Conservation (phyloP, 1,140 invertebrate genomes). For the Drosophila santomea region DNA sequence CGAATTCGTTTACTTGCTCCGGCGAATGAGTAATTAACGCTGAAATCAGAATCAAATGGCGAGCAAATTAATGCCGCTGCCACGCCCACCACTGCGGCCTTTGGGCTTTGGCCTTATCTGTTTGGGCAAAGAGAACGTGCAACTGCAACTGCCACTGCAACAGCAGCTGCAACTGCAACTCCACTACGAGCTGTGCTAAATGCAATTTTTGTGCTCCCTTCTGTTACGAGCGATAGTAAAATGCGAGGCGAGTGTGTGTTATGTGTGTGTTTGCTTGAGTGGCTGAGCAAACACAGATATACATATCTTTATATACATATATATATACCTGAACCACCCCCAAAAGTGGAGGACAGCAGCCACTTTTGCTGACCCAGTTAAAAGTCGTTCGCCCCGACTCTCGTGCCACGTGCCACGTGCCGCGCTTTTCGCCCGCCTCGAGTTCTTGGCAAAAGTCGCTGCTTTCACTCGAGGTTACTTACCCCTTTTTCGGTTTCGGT, state of each 20-base stretch:
- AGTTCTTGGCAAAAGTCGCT: slow-evolving; percentile 47
- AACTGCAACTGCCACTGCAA: slow-evolving; percentile 38
- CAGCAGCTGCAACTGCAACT: slow-evolving; percentile 39
- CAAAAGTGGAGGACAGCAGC: slow-evolving; percentile 19
- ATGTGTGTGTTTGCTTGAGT: slow-evolving; percentile 30
- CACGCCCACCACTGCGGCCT: slow-evolving; percentile 47
- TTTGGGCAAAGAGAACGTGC: slow-evolving; percentile 34
- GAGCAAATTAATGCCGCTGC: slow-evolving; percentile 55
- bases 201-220: slow-evolving; percentile 36
- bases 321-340: slow-evolving; percentile 40
- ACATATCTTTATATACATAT: slow-evolving; percentile 5
- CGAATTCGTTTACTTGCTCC: slow-evolving; percentile 30
- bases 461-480: slow-evolving; percentile 82
- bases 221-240: slow-evolving; percentile 78
- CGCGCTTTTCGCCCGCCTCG: slow-evolving; percentile 14
- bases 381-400: slow-evolving; percentile 67
- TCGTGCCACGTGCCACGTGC: slow-evolving; percentile 47
- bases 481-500: slow-evolving; percentile 51
- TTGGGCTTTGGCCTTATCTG: slow-evolving; percentile 26
- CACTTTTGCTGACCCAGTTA: slow-evolving; percentile 82
- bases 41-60: slow-evolving; percentile 31
- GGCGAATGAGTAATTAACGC: slow-evolving; percentile 56
- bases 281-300: slow-evolving; percentile 26
- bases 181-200: slow-evolving; percentile 28
- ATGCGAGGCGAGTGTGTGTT: slow-evolving; percentile 17